phyloP scores from a whole-genome alignment of 2,888 invertebrate genomes.

The Nipponacmea schrenckii region DNA sequence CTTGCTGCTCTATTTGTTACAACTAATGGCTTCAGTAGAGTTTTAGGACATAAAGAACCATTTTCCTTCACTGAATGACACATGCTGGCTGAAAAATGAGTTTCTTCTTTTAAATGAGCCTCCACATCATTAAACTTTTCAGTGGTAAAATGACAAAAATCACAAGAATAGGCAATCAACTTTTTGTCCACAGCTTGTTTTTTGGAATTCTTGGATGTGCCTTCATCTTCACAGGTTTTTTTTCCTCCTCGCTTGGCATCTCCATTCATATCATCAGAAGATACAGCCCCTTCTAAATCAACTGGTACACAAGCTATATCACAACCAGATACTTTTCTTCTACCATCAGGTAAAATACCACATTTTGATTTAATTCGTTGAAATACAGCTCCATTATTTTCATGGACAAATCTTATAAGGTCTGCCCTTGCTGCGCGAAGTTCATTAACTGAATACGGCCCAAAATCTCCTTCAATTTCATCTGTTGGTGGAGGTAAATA shows the following conservation, averaged over 20 bases:
- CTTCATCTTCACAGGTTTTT: background rate
- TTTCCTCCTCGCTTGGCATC: background rate
- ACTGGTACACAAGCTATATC: background rate
- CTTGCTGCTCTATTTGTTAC: background rate
- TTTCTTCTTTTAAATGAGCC: background rate
- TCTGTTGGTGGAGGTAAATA: background rate
- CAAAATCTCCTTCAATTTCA: background rate
- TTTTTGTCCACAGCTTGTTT: conserved; percentile 1
- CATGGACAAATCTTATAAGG: background rate
- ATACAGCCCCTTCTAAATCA: conserved; percentile 1
- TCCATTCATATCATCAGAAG: background rate
- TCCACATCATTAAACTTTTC: background rate
- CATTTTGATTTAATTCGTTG: background rate
- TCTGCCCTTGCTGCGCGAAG: background rate
- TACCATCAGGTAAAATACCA: background rate
- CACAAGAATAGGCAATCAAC: background rate
- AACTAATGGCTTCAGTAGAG: conserved; percentile 1
- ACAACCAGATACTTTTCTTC: background rate
- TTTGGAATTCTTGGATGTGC: background rate
- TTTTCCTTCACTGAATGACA: background rate
- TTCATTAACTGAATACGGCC: background rate
- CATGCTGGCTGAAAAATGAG: conserved; percentile 5
- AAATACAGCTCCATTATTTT: conserved; percentile 4
- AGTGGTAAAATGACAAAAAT: background rate
- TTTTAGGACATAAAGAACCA: background rate